These are phyloP conservation scores for Sandelia bainsii DNA, from an alignment of 2,797 vertebrate species.

Conservation along the genomic window DNA sequence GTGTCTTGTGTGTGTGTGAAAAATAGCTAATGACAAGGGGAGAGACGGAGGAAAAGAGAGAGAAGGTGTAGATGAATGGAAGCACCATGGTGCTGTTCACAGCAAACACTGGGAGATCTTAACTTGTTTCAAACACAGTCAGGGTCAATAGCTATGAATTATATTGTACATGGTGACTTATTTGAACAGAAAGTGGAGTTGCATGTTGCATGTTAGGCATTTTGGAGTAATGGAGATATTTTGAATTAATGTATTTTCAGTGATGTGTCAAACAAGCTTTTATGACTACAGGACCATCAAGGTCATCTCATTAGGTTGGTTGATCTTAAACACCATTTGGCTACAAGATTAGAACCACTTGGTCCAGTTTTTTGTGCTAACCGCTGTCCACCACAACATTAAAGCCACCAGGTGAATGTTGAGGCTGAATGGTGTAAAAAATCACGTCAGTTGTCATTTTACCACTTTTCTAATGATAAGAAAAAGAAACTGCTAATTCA, in stretches of 20 bases:
- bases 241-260: not conserved
- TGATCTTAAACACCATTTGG: not conserved
- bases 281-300: not conserved
- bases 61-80: conserved; percentile 43
- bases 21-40: conserved; percentile 17
- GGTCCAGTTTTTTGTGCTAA: no score
- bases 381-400: no score
- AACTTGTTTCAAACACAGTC: conserved; percentile 21
- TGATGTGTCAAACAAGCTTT: not conserved
- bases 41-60: not conserved
- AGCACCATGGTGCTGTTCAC: conserved; percentile 44
- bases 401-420: no score
- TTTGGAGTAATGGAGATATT: conserved; percentile 3
- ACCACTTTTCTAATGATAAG: no score
- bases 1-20: conserved; percentile 15
- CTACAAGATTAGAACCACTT: no score
- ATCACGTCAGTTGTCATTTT: no score
- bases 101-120: conserved; percentile 39
- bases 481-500: no score
- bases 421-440: no score
- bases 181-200: not conserved
- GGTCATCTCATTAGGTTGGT: not conserved
- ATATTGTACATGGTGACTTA: conserved; percentile 8
- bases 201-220: not conserved
- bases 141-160: conserved; percentile 40